Evolutionary conservation across 2,113 vertebrate species (phyloP).

Genomic region (Edolisoma coerulescens): DNA sequence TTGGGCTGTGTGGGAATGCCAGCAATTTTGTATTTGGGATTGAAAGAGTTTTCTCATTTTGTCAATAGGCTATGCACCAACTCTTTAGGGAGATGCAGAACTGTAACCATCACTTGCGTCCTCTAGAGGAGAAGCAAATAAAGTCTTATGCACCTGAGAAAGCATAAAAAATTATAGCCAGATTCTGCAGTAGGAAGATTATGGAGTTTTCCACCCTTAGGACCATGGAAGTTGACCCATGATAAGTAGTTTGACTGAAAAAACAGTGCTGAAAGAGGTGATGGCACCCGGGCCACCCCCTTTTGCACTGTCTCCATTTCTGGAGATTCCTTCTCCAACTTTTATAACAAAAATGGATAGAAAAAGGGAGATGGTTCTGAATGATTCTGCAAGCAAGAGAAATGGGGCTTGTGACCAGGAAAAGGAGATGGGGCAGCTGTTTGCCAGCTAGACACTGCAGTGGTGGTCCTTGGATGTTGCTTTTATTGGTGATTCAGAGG

Average conservation of each 20-base stretch:
- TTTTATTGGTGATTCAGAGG: background rate
- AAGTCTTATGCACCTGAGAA: background rate
- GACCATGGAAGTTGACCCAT: background rate
- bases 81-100: background rate
- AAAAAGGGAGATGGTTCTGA: background rate
- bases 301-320: background rate
- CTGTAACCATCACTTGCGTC: background rate
- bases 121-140: background rate
- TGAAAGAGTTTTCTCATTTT: background rate
- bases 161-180: background rate
- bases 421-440: background rate
- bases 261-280: background rate
- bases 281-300: background rate
- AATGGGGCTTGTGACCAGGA: background rate
- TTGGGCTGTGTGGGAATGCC: background rate
- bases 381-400: background rate
- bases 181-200: background rate
- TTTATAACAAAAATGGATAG: background rate
- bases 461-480: background rate
- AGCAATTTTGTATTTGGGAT: background rate
- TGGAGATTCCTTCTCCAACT: background rate
- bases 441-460: background rate
- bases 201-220: background rate
- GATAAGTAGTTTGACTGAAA: background rate
- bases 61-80: background rate